phyloP scores from a whole-genome alignment of 2,888 invertebrate species.

The Esperia sulphurella region DNA sequence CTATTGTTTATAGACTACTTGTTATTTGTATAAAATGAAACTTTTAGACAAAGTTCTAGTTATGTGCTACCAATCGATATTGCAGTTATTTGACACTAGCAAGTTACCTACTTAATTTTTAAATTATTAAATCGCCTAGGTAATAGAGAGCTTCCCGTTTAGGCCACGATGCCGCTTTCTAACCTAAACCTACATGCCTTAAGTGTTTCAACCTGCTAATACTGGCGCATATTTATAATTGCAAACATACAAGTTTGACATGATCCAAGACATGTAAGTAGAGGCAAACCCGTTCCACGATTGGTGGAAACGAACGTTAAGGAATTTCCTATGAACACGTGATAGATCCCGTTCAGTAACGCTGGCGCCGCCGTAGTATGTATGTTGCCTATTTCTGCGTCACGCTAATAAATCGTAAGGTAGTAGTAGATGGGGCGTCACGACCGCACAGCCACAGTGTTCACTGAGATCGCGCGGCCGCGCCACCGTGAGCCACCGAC shows the following conservation, averaged over 20 bases:
- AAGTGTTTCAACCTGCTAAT: background rate
- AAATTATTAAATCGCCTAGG: too few relatives aligned
- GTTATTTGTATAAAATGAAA: too few relatives aligned
- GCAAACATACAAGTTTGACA: constrained; percentile 1
- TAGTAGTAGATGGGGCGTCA: constrained; percentile 46
- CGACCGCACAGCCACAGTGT: constrained; percentile 50
- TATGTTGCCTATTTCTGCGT: constrained; percentile 63
- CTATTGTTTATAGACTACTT: too few relatives aligned
- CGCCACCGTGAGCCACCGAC: constrained; percentile 43
- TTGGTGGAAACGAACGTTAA: constrained; percentile 9
- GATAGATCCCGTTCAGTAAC: constrained; percentile 36
- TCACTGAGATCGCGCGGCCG: constrained; percentile 54
- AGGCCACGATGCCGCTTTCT: background rate
- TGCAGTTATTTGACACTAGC: too few relatives aligned
- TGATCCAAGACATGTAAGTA: background rate
- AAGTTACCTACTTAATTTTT: too few relatives aligned
- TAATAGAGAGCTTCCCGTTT: background rate
- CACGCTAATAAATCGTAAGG: constrained; percentile 67
- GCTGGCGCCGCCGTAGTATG: constrained; percentile 7
- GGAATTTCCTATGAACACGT: constrained; percentile 31
- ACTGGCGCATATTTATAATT: background rate
- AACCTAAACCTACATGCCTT: background rate
- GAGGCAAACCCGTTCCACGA: constrained; percentile 4
- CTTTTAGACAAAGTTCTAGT: too few relatives aligned
- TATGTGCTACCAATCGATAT: too few relatives aligned